phyloP scores from a whole-genome alignment of 2,888 invertebrate species.

The Plebejus melissa region DNA sequence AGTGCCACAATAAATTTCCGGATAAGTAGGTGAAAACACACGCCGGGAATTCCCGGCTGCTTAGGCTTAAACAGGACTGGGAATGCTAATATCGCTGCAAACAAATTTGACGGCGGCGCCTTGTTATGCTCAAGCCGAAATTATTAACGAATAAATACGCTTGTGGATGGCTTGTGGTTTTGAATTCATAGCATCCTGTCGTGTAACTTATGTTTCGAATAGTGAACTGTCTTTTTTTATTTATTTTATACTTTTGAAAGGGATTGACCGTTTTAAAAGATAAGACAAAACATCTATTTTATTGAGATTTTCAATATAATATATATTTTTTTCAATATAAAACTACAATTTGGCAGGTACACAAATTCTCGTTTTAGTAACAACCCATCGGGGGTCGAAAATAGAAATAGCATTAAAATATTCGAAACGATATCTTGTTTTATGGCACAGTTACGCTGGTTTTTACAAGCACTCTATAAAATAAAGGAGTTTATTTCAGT shows the following conservation, averaged over 20 bases:
- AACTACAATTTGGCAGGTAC: not conserved
- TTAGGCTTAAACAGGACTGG: slow-evolving; percentile 23
- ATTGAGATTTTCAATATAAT: too few species aligned
- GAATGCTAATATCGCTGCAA: slow-evolving; percentile 21
- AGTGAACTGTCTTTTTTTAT: too few species aligned
- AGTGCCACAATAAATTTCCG: slow-evolving; percentile 38
- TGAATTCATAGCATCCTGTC: not conserved
- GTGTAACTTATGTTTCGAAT: not conserved
- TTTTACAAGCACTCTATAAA: slow-evolving; percentile 23
- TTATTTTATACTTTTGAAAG: too few species aligned
- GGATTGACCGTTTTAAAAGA: too few species aligned
- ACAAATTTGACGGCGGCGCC: slow-evolving; percentile 4
- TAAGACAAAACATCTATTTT: too few species aligned
- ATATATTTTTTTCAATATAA: too few species aligned
- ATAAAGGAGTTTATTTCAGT: slow-evolving; percentile 18
- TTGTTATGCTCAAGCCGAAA: not conserved
- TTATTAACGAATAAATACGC: slow-evolving; percentile 5
- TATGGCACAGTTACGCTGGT: slow-evolving; percentile 7
- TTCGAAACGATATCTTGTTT: slow-evolving; percentile 19
- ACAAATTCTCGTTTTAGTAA: not conserved
- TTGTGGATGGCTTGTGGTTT: not conserved
- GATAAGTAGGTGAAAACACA: slow-evolving; percentile 37
- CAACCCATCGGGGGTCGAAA: not conserved
- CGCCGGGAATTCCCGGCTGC: slow-evolving; percentile 31
- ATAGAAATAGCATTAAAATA: not conserved